phyloP scores from a whole-genome alignment of 2,797 vertebrate species.

The Mus spretus region DNA sequence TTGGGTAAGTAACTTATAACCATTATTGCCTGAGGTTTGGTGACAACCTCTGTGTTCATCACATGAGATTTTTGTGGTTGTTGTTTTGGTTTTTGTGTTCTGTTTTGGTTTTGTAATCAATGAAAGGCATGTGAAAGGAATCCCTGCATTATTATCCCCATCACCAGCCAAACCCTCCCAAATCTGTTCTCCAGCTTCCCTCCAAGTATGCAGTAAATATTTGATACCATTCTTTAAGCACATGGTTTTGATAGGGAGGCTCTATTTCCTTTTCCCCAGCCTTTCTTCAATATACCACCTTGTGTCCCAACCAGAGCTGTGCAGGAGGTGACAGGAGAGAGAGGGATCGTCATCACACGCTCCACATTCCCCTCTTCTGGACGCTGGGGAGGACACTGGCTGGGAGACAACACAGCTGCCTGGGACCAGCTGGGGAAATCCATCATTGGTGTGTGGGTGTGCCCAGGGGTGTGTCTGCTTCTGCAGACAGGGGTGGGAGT shows the following conservation, averaged over 20 bases:
- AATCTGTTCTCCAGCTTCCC: no score
- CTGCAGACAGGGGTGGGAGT: rapidly evolving
- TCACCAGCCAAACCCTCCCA: not conserved
- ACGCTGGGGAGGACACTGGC: conserved; percentile 94
- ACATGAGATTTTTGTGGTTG: not conserved
- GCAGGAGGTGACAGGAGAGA: conserved; percentile 88
- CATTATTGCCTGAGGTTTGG: not conserved
- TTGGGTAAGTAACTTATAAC: not conserved
- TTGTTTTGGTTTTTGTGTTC: not conserved
- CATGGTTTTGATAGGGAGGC: no score
- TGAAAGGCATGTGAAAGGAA: no score
- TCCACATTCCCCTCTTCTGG: conserved; percentile 94
- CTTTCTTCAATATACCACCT: no score
- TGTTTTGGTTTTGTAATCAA: not conserved
- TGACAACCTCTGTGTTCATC: not conserved
- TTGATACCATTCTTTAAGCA: rapidly evolving
- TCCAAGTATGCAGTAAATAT: not conserved
- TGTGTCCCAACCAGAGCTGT: conserved; percentile 87
- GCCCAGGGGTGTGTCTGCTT: no score
- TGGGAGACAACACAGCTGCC: conserved; percentile 92
- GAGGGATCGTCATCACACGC: conserved; percentile 93
- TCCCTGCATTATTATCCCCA: not conserved
- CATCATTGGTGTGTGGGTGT: conserved; percentile 91
- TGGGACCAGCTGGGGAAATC: conserved; percentile 95
- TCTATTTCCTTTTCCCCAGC: no score